Evolutionary conservation across 2,888 invertebrate genomes (phyloP).

Genomic region (Meandrusa payeni): DNA sequence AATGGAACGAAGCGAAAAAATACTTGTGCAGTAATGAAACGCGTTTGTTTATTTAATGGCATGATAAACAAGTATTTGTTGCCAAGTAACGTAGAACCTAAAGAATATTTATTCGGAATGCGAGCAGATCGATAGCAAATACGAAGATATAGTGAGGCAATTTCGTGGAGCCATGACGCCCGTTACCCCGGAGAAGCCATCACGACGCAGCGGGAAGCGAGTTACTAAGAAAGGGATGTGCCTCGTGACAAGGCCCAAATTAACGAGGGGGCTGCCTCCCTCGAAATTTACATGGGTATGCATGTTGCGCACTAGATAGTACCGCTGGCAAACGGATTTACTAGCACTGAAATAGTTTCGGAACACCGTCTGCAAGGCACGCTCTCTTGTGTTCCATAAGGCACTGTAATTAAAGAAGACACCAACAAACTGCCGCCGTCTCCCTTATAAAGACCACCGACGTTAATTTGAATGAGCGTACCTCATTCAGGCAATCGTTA

Average conservation of each 20-base stretch:
- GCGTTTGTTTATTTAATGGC: conserved; percentile 20
- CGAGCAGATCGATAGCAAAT: conserved; percentile 45
- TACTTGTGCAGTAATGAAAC: conserved; percentile 7
- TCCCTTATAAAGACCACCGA: conserved; percentile 35
- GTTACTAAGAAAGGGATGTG: conserved; percentile 74
- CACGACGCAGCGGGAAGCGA: conserved; percentile 31
- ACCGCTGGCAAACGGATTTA: conserved; percentile 62
- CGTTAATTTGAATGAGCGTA: conserved; percentile 36
- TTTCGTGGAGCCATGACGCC: conserved; percentile 47
- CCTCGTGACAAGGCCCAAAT: conserved; percentile 69
- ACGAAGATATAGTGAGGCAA: conserved; percentile 54
- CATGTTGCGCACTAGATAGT: conserved; percentile 66
- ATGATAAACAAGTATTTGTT: conserved; percentile 23
- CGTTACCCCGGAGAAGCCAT: conserved; percentile 44
- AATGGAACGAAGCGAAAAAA: conserved; percentile 1
- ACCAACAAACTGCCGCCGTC: conserved; percentile 48
- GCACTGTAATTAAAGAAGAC: conserved; percentile 66
- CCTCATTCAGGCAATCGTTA: conserved; percentile 30
- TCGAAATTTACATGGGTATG: conserved; percentile 74
- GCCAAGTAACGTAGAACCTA: conserved; percentile 24
- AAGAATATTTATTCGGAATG: conserved; percentile 37
- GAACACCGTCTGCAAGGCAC: conserved; percentile 46
- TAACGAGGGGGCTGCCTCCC: conserved; percentile 61
- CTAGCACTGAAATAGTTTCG: conserved; percentile 67
- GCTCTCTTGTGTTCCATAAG: conserved; percentile 40